Evolutionary conservation across 1,140 invertebrate genomes (phyloP), one percentile per base, ranked within the genome.

Genomic region (Leptinotarsa lineolata): DNA sequence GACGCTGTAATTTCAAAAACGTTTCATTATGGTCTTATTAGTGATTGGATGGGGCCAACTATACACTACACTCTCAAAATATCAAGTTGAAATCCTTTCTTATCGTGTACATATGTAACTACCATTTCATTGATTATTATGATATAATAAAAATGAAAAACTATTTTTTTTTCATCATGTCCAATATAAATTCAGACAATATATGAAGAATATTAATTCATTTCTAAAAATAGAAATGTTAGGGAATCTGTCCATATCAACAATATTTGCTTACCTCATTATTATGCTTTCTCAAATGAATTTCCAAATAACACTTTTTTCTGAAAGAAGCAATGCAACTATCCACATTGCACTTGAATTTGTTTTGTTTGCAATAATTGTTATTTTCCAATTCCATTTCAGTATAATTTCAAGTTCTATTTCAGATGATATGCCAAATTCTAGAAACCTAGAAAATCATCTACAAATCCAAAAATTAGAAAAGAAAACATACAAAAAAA

Each of bases 271-370:
- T 8, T 84, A 87, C 86, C 72, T 84, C 79, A 72, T 86, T 85
- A 63, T 78, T 77, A 75, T 88, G 87, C 30, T 77, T 78, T 67
- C 84, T 78, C 68, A 84, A 68, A 80, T 88, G 87, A 73, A 83
- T 83, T 48, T 79, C 77, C 70, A 88, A 74, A 79, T 84, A 84
- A 63, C 84, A 84, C 4, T 85, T 85, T 78, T 86, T 84, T 74
- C 83, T 81, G 76, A 86, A 88, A 59, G 80, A 76, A 18, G 83
- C 82, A 24, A 68, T 79, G 72, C 87, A 88, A 6, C 82, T 83
- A 67, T 78, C 72, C 66, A 82, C 77, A 6, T 79, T 74, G 77
- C 86, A 87, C 44, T 61, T 71, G 24, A 18, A 63, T 45, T 68
- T 68, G 24, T 67, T 45, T 67, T 67, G 63, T 6, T 65, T 65